A percentile compares a stretch with the other conserved stretches of the same genome.
Conservation (phyloP, 2,888 invertebrate species). For the Anticlea derivata region DNA sequence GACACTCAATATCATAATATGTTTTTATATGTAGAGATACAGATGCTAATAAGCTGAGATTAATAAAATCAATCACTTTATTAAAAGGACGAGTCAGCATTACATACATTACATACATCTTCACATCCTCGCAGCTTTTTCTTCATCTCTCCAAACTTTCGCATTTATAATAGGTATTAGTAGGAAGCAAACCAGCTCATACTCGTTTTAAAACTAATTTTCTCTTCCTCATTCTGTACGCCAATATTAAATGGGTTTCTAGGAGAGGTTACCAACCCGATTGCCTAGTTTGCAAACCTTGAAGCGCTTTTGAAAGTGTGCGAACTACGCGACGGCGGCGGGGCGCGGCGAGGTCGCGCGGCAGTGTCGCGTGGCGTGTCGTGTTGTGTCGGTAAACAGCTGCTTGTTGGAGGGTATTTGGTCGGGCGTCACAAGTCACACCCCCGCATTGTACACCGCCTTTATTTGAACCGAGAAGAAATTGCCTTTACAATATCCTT, state of each 20-base stretch:
- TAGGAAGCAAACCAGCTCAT: too few species aligned
- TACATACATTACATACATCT: too few species aligned
- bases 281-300: constrained; percentile 6
- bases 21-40: too few species aligned
- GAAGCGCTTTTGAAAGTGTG: not conserved
- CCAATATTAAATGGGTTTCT: constrained; percentile 9
- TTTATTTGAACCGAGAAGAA: not conserved
- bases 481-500: constrained; percentile 3
- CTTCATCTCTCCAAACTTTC: too few species aligned
- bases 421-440: not conserved
- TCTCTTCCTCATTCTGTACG: not conserved
- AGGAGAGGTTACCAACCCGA: constrained; percentile 4
- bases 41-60: too few species aligned
- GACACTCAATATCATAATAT: too few species aligned
- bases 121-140: too few species aligned
- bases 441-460: not conserved
- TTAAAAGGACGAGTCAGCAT: too few species aligned
- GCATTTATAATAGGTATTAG: too few species aligned
- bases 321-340: not conserved
- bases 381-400: constrained; percentile 5
- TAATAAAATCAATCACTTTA: too few species aligned
- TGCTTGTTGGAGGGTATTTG: not conserved
- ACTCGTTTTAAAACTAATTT: constrained; percentile 1
- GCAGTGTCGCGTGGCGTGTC: constrained; percentile 4
- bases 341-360: constrained; percentile 1